A percentile compares a stretch with the other conserved stretches of the same genome.
These are phyloP conservation scores for Chrysotoxum bicinctum DNA, from an alignment of 2,888 invertebrate species.

Conservation along the genomic window DNA sequence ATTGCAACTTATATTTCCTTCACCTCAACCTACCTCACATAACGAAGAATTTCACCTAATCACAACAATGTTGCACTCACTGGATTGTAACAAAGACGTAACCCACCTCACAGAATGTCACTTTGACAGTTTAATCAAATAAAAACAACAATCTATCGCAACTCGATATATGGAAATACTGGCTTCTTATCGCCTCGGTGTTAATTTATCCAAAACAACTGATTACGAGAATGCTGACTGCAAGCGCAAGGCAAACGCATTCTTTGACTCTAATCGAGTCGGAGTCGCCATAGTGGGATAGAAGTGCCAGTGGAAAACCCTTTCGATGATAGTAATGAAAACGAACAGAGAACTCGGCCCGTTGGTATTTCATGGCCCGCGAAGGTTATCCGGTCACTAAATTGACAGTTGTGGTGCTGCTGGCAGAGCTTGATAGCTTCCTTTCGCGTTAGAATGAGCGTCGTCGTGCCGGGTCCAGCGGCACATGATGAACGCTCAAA, in stretches of 20 bases:
- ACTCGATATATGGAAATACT: constrained; percentile 19
- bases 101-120: constrained; percentile 8
- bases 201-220: constrained; percentile 46
- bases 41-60: not conserved
- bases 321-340: constrained; percentile 40
- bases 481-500: not conserved
- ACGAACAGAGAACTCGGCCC: not conserved
- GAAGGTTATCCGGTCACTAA: constrained; percentile 67
- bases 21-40: not conserved
- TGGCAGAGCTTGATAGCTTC: constrained; percentile 34
- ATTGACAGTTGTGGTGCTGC: constrained; percentile 52
- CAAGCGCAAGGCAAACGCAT: constrained; percentile 34
- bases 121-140: constrained; percentile 33
- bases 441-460: constrained; percentile 17
- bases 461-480: not conserved
- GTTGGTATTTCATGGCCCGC: constrained; percentile 28
- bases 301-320: constrained; percentile 18
- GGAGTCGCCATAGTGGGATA: not conserved
- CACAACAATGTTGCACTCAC: not conserved
- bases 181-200: constrained; percentile 33
- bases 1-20: not conserved
- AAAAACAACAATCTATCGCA: constrained; percentile 24
- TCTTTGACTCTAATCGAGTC: not conserved
- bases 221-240: constrained; percentile 19
- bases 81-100: constrained; percentile 43